A percentile compares a stretch with the other conserved stretches of the same genome.
phyloP scores from a whole-genome alignment of 2,797 vertebrate genomes.

The Rhincodon typus region DNA sequence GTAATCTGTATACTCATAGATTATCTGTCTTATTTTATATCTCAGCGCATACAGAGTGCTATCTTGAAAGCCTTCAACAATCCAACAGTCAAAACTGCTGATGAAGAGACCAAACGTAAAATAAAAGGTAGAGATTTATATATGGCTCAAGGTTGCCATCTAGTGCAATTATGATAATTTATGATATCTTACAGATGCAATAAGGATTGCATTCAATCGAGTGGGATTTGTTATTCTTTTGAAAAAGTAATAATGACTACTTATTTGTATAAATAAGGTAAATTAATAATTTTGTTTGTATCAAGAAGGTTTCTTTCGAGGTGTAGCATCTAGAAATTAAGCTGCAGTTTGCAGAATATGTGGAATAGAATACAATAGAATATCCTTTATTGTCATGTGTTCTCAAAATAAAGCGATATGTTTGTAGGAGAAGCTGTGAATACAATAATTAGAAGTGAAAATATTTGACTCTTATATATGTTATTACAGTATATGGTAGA shows the following conservation, averaged over 20 bases:
- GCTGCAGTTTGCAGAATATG: neutral
- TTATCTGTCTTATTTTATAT: constrained; percentile 33
- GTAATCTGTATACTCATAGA: neutral
- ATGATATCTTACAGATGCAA: neutral
- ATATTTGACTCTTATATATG: constrained; percentile 39
- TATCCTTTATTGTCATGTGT: neutral
- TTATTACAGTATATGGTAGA: constrained; percentile 81
- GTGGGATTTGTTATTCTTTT: neutral
- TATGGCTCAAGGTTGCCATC: constrained; percentile 58
- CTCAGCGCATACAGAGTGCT: constrained; percentile 86
- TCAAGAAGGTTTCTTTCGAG: neutral
- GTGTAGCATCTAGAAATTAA: neutral
- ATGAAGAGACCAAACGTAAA: constrained; percentile 89
- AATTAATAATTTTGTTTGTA: neutral
- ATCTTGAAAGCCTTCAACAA: constrained; percentile 96
- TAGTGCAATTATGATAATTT: constrained; percentile 48
- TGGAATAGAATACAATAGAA: too few species aligned
- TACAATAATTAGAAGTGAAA: constrained; percentile 40
- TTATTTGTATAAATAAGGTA: neutral
- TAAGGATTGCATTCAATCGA: neutral
- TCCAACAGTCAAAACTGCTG: constrained; percentile 90
- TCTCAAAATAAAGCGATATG: constrained; percentile 44
- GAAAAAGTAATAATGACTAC: neutral
- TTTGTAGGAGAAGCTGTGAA: constrained; percentile 46
- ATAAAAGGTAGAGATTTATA: constrained; percentile 75